Base-by-base conservation (phyloP, 2,888 invertebrate species). In the Andricus curvator region DNA sequence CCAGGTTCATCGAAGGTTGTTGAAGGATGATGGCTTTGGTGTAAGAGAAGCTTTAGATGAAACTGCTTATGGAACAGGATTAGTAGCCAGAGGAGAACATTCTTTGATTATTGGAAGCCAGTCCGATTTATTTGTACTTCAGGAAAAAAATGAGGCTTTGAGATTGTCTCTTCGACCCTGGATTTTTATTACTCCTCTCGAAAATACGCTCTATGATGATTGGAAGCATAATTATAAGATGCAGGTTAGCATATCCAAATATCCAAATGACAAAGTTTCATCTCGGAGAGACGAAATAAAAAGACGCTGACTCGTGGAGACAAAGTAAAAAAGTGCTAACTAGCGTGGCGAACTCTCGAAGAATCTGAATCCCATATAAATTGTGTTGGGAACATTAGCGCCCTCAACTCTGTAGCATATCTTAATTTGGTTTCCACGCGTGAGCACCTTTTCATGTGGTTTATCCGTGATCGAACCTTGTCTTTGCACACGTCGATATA, bases 11-110 rank as follows among this genome's bases (percentile, higher is more conserved):
- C 95, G 99, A 79, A 94, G 98, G 66, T 93, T 97, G 33, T 89
- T 98, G 1, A 94, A 95, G 78, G 99, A 99, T 88, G 99, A 99
- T 91, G 96, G 96, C 0, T 98, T 98, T 88, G 99, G 99, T 0
- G 99, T 99, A 0, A 97, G 94, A 0, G 99, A 99, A 93, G 95
- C 98, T 0, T 92, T 99, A 0, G 97, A 98, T 88, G 99, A 99
- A 93, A 94, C 94, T 0, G 96, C 95, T 0, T 95, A 93, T 80
- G 96, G 95, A 0, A 89, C 92, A 83, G 97, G 97, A 0, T 89
- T 97, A 0, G 95, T 97, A 0, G 96, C 95, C 0, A 93, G 96
- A 81, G 97, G 97, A 0, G 95, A 94, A 25, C 96, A 97, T 87
- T 95, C 95, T 85, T 44, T 96, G 3, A 79, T 94, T 74, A 94